These are phyloP conservation scores for Xylota segnis DNA, from an alignment of 2,888 invertebrate species.

Conservation along the genomic window DNA sequence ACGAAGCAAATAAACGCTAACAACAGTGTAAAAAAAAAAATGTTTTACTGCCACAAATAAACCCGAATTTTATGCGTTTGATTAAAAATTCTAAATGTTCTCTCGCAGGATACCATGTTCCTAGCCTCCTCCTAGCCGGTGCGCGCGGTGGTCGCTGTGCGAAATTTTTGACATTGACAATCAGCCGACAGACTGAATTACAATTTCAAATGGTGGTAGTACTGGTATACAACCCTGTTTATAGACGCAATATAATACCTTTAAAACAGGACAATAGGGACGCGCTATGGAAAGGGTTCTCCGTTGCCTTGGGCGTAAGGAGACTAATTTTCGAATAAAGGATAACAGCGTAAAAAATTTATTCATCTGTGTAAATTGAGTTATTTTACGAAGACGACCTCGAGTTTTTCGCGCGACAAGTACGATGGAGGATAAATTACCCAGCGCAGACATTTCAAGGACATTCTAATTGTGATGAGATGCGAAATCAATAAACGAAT, in stretches of 20 bases:
- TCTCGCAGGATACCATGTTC: conserved; percentile 21
- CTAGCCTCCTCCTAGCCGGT: conserved; percentile 1
- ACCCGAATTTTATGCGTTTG: conserved; percentile 53
- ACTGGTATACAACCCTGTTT: conserved; percentile 32
- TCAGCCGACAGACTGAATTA: conserved; percentile 17
- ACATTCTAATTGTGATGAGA: not conserved
- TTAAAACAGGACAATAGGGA: conserved; percentile 13
- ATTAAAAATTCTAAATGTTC: conserved; percentile 52
- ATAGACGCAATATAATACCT: conserved; percentile 26
- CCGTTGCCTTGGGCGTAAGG: not conserved
- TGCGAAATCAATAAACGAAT: not conserved
- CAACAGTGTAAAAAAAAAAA: conserved; percentile 13
- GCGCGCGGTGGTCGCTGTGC: conserved; percentile 1
- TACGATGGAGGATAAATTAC: not conserved
- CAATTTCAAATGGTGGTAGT: conserved; percentile 18
- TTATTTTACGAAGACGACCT: conserved; percentile 23
- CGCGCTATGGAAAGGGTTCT: conserved; percentile 8
- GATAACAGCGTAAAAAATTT: conserved; percentile 20
- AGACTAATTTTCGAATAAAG: conserved; percentile 22
- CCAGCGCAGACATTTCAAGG: conserved; percentile 12
- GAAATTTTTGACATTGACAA: conserved; percentile 30
- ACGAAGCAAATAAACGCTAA: conserved; percentile 18
- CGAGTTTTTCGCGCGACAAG: not conserved
- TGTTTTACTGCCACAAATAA: conserved; percentile 57
- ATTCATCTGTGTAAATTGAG: conserved; percentile 29